Evolutionary conservation across 64 coral and sea anemone genomes (phyloP).

Genomic region (Stylophora pistillata): DNA sequence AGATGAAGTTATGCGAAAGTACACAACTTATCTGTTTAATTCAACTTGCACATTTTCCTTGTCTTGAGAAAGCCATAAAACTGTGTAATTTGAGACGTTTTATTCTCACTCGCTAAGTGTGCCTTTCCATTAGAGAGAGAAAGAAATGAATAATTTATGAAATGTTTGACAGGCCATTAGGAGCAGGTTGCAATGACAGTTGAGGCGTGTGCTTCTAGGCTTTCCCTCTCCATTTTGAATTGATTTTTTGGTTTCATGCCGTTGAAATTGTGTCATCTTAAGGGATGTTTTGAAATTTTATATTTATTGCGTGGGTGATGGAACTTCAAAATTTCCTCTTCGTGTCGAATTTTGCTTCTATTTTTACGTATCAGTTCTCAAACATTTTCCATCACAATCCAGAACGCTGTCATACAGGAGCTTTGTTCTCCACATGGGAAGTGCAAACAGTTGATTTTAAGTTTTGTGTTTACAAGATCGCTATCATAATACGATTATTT

Average conservation of each 20-base stretch:
- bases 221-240: background rate
- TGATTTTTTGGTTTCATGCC: background rate
- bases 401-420: background rate
- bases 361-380: conserved; percentile 11
- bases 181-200: conserved; percentile 32
- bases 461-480: conserved; percentile 38
- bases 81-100: conserved; percentile 35
- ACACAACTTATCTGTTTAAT: conserved; percentile 11
- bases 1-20: background rate
- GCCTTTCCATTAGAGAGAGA: conserved; percentile 34
- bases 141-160: conserved; percentile 51
- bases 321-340: conserved; percentile 49
- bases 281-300: conserved; percentile 31
- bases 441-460: conserved; percentile 42
- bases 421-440: conserved; percentile 38
- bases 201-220: background rate
- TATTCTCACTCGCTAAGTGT: conserved; percentile 17
- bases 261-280: background rate
- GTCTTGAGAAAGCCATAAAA: background rate
- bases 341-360: background rate
- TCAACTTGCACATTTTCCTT: conserved; percentile 20
- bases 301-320: background rate
- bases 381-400: conserved; percentile 17
- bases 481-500: conserved; percentile 40
- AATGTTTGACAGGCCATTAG: conserved; percentile 33